Conservation (phyloP, 2,797 vertebrate genomes). For the Ctenopoma kingsleyae region DNA sequence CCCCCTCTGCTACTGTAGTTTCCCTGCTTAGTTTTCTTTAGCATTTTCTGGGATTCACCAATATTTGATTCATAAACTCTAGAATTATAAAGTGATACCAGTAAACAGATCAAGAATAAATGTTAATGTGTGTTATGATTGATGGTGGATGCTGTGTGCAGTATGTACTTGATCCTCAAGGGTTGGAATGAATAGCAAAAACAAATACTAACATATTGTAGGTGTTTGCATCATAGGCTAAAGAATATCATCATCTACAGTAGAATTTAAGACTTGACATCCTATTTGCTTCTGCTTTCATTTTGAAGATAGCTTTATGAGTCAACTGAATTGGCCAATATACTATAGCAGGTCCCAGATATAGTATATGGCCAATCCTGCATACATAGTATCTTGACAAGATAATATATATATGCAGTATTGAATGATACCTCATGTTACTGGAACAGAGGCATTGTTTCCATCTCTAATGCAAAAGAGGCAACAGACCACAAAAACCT, state of each 20-base stretch:
- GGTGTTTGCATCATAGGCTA: background rate
- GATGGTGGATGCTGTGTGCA: background rate
- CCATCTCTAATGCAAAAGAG: background rate
- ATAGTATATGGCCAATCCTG: background rate
- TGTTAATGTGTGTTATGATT: background rate
- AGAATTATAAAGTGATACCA: background rate
- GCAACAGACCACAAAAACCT: constrained; percentile 1
- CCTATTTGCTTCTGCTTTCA: background rate
- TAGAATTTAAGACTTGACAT: background rate
- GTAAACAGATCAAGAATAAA: background rate
- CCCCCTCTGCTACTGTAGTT: constrained; percentile 39
- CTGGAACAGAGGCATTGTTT: background rate
- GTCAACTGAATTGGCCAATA: background rate
- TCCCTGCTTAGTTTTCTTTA: constrained; percentile 8
- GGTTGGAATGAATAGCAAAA: background rate
- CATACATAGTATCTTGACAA: background rate
- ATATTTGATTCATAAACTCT: constrained; percentile 11
- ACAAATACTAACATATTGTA: background rate
- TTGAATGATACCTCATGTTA: constrained; percentile 6
- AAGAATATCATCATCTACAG: background rate
- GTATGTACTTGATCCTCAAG: background rate
- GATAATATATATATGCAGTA: background rate
- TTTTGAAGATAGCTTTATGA: constrained; percentile 8
- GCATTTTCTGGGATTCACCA: constrained; percentile 9
- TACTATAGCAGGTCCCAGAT: background rate